Conservation (phyloP, 2,797 vertebrate species). For the Dipus sagitta region DNA sequence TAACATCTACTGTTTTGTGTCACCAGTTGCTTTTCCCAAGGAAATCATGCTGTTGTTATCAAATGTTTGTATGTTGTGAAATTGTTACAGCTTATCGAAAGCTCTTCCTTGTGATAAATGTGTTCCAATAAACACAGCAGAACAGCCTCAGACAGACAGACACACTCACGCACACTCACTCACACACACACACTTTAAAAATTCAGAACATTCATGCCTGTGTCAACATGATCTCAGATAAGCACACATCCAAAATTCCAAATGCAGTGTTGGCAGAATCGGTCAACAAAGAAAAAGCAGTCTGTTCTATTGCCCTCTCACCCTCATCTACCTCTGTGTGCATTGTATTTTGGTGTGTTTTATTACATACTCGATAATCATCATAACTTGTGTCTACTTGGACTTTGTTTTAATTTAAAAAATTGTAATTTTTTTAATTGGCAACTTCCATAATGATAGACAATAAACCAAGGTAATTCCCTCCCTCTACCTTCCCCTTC, state of each 20-base stretch:
- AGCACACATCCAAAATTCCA: constrained; percentile 60
- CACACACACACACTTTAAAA: constrained; percentile 18
- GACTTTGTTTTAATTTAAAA: not conserved
- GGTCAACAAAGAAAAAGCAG: not conserved
- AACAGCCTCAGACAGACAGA: not conserved
- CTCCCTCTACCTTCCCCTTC: too few relatives aligned
- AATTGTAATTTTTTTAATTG: too few relatives aligned
- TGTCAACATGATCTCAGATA: constrained; percentile 71
- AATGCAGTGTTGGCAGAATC: not conserved
- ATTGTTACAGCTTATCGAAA: constrained; percentile 55
- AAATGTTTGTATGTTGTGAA: constrained; percentile 45
- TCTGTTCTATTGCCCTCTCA: not conserved
- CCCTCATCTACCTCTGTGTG: not conserved
- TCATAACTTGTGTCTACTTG: constrained; percentile 12
- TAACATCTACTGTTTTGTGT: not conserved
- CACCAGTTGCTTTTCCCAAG: constrained; percentile 58
- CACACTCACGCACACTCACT: not conserved
- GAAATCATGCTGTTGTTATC: constrained; percentile 34
- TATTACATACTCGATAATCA: not conserved
- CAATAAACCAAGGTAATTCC: too few relatives aligned
- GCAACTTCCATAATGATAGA: too few relatives aligned
- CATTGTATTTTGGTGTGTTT: not conserved
- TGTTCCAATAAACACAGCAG: constrained; percentile 15
- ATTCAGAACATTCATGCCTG: constrained; percentile 61
- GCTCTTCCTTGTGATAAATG: constrained; percentile 60